Percentiles rank a stretch among this genome's conserved stretches.
Conservation (phyloP, 2,113 vertebrate species). For the Amia ocellicauda region DNA sequence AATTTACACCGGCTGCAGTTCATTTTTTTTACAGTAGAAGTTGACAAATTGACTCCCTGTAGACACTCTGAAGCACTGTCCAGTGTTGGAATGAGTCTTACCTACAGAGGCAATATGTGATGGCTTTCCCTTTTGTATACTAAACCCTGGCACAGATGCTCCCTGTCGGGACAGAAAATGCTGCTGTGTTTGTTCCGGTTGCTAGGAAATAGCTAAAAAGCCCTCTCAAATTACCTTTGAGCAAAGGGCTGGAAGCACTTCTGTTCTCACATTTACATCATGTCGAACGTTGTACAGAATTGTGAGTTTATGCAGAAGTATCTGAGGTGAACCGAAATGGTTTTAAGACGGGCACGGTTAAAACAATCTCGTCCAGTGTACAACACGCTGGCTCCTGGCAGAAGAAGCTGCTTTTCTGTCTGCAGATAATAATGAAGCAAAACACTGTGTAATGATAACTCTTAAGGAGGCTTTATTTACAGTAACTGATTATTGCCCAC, state of each 20-base stretch:
- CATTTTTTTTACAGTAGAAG: too few relatives aligned
- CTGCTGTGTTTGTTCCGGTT: constrained; percentile 48
- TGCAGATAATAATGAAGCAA: not conserved
- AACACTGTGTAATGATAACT: not conserved
- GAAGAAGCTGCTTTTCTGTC: not conserved
- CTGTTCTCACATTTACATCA: not conserved
- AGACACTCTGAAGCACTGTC: too few relatives aligned
- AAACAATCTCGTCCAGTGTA: not conserved
- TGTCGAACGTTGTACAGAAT: not conserved
- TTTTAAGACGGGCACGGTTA: not conserved
- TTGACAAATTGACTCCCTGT: too few relatives aligned
- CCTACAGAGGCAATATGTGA: too few relatives aligned
- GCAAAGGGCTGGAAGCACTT: constrained; percentile 32
- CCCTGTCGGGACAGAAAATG: not conserved
- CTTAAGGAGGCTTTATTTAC: not conserved
- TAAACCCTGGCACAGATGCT: not conserved
- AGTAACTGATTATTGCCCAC: too few relatives aligned
- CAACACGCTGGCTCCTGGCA: not conserved
- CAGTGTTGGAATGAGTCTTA: too few relatives aligned
- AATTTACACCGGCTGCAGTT: too few relatives aligned
- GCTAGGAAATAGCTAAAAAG: constrained; percentile 44
- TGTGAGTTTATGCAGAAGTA: not conserved
- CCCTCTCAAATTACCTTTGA: constrained; percentile 31
- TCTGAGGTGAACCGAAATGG: not conserved
- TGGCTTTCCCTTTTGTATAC: not conserved